phyloP scores from a whole-genome alignment of 2,113 vertebrate species.

The Tursiops truncatus region DNA sequence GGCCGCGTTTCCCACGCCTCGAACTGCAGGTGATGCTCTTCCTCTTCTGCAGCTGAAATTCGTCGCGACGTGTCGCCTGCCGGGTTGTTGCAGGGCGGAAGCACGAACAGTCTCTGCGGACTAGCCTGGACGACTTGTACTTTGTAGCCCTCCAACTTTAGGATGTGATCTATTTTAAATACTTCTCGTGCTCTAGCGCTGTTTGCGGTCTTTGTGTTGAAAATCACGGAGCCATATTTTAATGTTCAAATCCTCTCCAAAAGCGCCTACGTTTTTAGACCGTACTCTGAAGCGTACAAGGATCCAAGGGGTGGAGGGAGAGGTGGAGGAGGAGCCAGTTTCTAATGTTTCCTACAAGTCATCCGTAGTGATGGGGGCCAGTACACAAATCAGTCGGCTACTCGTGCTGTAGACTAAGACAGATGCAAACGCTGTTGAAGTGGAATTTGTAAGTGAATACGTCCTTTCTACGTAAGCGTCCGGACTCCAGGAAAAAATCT shows the following conservation, averaged over 20 bases:
- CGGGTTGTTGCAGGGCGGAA: background rate
- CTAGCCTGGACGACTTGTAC: constrained; percentile 49
- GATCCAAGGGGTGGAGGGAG: background rate
- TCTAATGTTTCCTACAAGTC: background rate
- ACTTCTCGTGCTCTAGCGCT: background rate
- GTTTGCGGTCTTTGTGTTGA: constrained; percentile 47
- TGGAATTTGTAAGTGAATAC: background rate
- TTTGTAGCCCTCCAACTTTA: constrained; percentile 62
- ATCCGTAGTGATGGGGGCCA: background rate
- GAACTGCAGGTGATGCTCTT: constrained; percentile 59
- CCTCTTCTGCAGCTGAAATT: constrained; percentile 44
- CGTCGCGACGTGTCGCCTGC: constrained; percentile 6
- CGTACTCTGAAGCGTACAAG: background rate
- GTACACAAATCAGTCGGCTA: background rate
- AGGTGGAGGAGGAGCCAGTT: constrained; percentile 46
- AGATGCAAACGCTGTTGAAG: background rate
- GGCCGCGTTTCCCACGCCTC: constrained; percentile 46
- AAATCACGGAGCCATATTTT: constrained; percentile 40
- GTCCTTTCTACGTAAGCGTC: background rate
- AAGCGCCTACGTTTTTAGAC: background rate
- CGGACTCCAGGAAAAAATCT: constrained; percentile 46
- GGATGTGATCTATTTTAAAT: background rate
- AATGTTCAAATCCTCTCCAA: constrained; percentile 38
- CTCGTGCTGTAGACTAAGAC: background rate
- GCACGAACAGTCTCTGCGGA: background rate